These are phyloP conservation scores for Lophotriccus pileatus DNA, from an alignment of 2,797 vertebrate species.

Conservation along the genomic window DNA sequence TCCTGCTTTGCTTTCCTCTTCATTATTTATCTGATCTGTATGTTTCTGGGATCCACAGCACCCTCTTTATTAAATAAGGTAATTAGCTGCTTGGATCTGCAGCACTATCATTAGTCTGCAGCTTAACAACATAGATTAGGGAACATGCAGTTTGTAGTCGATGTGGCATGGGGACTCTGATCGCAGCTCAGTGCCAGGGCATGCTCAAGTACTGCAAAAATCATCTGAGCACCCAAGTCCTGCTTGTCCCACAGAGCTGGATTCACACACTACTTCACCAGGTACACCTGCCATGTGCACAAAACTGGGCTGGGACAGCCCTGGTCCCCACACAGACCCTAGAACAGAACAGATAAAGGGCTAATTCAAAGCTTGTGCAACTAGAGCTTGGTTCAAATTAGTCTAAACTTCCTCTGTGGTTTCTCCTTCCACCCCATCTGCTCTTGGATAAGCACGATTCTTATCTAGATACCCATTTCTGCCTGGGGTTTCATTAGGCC, in stretches of 20 bases:
- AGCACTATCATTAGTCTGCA: conserved; percentile 1
- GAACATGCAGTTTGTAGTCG: not conserved
- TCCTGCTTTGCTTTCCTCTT: not conserved
- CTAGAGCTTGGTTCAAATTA: not conserved
- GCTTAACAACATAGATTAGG: not conserved
- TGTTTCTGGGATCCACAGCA: conserved; percentile 23
- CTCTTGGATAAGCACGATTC: not conserved
- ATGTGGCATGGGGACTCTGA: fast-evolving
- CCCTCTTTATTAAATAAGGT: conserved; percentile 18
- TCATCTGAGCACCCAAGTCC: fast-evolving
- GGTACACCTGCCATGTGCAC: not conserved
- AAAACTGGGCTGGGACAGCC: not conserved
- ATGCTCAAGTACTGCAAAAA: not conserved
- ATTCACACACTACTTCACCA: not conserved
- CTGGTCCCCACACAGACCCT: not conserved
- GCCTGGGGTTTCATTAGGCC: not conserved
- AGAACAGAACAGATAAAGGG: not conserved
- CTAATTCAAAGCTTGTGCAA: not conserved
- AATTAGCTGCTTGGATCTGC: conserved; percentile 61
- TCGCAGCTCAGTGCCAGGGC: not conserved
- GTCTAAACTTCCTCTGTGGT: not conserved
- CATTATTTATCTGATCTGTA: not conserved
- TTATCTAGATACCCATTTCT: conserved; percentile 14
- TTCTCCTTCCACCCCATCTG: not conserved
- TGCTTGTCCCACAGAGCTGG: not conserved